phyloP scores from a whole-genome alignment of 2,888 invertebrate genomes.

The Tupiocoris notatus region DNA sequence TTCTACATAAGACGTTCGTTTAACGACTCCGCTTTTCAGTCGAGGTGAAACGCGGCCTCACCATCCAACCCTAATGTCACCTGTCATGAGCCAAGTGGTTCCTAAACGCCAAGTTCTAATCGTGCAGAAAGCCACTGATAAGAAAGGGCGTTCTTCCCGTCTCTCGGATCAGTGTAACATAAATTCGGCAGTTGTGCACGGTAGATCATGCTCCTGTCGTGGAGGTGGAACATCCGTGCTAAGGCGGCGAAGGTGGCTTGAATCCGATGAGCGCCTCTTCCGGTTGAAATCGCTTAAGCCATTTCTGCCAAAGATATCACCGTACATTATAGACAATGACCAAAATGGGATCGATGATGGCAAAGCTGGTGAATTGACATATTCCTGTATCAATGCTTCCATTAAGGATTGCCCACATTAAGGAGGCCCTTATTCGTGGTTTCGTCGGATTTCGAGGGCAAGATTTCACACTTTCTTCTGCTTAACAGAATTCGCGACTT shows the following conservation, averaged over 20 bases:
- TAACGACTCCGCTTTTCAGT: not conserved
- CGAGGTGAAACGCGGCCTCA: not conserved
- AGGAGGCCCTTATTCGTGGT: too few species aligned
- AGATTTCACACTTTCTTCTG: too few species aligned
- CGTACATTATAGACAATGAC: too few species aligned
- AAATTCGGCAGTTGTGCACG: not conserved
- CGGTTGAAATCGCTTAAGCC: too few species aligned
- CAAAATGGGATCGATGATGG: too few species aligned
- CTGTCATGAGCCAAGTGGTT: conserved; percentile 10
- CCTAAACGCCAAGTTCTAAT: conserved; percentile 24
- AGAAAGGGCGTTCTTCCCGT: not conserved
- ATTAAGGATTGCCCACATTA: too few species aligned
- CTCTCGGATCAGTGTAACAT: not conserved
- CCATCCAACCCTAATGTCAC: conserved; percentile 7
- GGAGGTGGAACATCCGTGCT: not conserved
- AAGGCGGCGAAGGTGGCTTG: not conserved
- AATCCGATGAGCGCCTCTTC: too few species aligned
- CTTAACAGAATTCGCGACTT: too few species aligned
- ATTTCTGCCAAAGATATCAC: too few species aligned
- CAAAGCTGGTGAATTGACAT: too few species aligned
- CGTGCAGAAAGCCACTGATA: conserved; percentile 31
- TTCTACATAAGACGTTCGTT: not conserved
- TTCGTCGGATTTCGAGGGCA: too few species aligned
- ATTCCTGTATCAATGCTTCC: too few species aligned
- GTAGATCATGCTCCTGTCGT: not conserved